Conservation (phyloP, 2,113 vertebrate species). For the Pitta sordida region DNA sequence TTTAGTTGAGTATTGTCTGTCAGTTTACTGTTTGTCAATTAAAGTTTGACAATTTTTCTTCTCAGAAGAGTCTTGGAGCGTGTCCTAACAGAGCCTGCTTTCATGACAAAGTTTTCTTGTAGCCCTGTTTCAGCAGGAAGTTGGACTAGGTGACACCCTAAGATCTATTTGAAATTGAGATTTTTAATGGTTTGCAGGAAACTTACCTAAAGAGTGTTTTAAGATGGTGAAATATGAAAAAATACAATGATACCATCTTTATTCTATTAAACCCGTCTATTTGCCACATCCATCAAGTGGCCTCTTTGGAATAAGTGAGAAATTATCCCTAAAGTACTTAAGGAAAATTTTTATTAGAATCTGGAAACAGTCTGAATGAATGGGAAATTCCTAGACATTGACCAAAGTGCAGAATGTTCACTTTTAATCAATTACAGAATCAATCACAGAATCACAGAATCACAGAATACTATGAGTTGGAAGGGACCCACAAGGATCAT, state of each 20-base stretch:
- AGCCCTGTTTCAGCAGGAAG: neutral
- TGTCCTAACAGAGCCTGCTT: neutral
- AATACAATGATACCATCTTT: neutral
- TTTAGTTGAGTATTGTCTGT: neutral
- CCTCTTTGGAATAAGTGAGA: neutral
- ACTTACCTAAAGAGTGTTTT: neutral
- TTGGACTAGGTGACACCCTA: neutral
- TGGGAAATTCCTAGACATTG: neutral
- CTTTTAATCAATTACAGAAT: no score
- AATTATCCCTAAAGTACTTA: neutral
- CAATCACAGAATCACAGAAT: no score
- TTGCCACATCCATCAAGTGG: neutral
- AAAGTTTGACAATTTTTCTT: neutral
- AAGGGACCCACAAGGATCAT: no score
- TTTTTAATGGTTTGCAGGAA: neutral
- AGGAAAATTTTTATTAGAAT: neutral
- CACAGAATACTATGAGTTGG: no score
- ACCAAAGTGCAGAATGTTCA: neutral
- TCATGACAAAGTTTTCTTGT: neutral
- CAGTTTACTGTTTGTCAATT: neutral
- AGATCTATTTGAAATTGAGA: neutral
- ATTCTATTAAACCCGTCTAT: neutral
- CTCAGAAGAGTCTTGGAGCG: neutral
- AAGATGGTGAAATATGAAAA: neutral
- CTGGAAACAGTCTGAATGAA: neutral